Evolutionary conservation across 2,113 vertebrate genomes (phyloP), one percentile per base, ranked within the genome.

Genomic region (Clinocottus analis): DNA sequence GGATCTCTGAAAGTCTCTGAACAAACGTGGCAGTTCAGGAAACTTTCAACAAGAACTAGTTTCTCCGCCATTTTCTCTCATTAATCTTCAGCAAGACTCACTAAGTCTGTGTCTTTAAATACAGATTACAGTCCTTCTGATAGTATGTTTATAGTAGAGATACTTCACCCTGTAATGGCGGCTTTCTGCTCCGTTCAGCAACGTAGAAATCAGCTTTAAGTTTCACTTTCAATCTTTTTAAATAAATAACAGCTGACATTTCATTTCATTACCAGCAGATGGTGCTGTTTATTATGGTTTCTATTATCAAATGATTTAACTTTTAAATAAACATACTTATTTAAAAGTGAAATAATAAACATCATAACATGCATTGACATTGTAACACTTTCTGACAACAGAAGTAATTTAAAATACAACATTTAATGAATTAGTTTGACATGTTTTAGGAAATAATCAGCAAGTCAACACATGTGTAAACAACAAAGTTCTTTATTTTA

Each of bases 61-160:
- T 39, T 39, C 1, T 39, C 10, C 11, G 39, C 39, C 39, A 39
- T 39, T 11, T 12, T 11, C 39, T 39, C 39, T 41, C 16, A 43
- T 70, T 2, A 41, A 5, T 66, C 16, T 5, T 49, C 41, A 31
- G 8, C 19, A 14, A 27, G 33, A 81, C 73, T 81, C 49, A 65
- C 49, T 25, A 6, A 43, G 16, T 73, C 8, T 33, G 39, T 62
- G 21, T 6, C 27, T 61, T 62, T 33, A 9, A 47, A 4, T 49
- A 51, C 14, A 37, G 58, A 12, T 47, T 49, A 25, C 3, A 27
- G 14, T n/a, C 23, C 37, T 56, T 21, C 17, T 60, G 1, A 2
- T 27, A 1, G 7, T 21, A 10, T 33, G 27, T 60, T 17, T 35
- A 7, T 2, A 17, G 39, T 3, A 6, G 27, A 60, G 39, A 47